Percentiles rank a stretch among this genome's conserved stretches.
Evolutionary conservation across 2,888 invertebrate genomes (phyloP).

Genomic region (Drosophila niveifrons): DNA sequence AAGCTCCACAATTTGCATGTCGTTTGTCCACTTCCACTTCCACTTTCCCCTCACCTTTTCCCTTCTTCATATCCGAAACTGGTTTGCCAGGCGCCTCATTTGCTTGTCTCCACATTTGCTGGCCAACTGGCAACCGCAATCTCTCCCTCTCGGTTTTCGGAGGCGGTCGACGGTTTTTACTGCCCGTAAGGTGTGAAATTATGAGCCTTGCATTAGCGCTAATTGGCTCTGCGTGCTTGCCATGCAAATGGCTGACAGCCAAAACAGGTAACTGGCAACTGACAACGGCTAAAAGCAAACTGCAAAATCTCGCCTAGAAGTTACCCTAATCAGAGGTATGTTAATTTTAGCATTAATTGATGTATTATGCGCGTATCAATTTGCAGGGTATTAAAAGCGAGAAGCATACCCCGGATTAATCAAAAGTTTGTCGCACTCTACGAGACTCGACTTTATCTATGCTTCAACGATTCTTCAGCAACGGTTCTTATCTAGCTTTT

Average conservation of each 20-base stretch:
- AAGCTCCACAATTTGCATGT: constrained; percentile 68
- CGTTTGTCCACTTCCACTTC: background rate
- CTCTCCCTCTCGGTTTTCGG: background rate
- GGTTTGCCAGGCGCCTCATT: constrained; percentile 52
- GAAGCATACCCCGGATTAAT: constrained; percentile 1
- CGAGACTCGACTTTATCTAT: constrained; percentile 10
- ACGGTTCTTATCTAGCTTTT: background rate
- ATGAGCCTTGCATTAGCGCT: constrained; percentile 72
- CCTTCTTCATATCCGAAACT: constrained; percentile 27
- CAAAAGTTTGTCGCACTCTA: background rate
- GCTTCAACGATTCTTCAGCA: constrained; percentile 10
- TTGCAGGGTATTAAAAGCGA: background rate
- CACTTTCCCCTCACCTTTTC: background rate
- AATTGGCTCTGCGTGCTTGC: constrained; percentile 57
- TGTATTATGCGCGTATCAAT: background rate
- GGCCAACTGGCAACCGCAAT: constrained; percentile 23
- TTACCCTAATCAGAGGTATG: background rate
- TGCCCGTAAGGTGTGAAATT: constrained; percentile 70
- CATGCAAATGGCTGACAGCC: constrained; percentile 42
- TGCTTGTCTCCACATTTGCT: constrained; percentile 27
- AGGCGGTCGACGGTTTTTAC: constrained; percentile 29
- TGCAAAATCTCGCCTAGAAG: background rate
- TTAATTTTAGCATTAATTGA: background rate
- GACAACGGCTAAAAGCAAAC: background rate
- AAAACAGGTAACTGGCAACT: background rate